Evolutionary conservation across 2,797 vertebrate species (phyloP).

Genomic region (Acipenser ruthenus): DNA sequence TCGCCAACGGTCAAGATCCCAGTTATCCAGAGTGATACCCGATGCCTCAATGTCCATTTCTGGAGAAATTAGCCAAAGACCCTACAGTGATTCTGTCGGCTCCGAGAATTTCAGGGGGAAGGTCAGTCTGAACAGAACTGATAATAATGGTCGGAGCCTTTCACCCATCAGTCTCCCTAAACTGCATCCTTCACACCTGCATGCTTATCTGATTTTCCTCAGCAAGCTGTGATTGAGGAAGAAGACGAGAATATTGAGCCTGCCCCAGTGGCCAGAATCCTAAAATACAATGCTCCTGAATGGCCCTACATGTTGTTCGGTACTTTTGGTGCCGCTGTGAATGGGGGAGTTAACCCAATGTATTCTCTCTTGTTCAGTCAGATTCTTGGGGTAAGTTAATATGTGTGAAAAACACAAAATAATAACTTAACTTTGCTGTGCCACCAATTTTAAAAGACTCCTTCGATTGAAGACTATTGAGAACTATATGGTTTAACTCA

Average conservation of each 20-base stretch:
- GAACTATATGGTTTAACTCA: too few relatives aligned
- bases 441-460: too few relatives aligned
- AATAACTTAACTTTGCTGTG: too few relatives aligned
- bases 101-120: constrained; percentile 39
- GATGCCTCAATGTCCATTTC: constrained; percentile 54
- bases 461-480: too few relatives aligned
- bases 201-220: constrained; percentile 19
- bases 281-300: constrained; percentile 84
- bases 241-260: constrained; percentile 63
- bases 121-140: constrained; percentile 46
- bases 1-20: constrained; percentile 78
- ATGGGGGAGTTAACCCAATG: constrained; percentile 83
- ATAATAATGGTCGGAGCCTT: neutral
- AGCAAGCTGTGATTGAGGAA: constrained; percentile 38
- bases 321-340: constrained; percentile 77
- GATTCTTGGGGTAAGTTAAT: constrained; percentile 78
- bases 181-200: too few relatives aligned
- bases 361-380: constrained; percentile 91
- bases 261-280: constrained; percentile 74
- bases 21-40: constrained; percentile 75
- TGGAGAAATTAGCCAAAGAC: constrained; percentile 49
- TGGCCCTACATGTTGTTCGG: constrained; percentile 93
- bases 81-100: constrained; percentile 29
- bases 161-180: neutral
- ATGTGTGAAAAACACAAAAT: too few relatives aligned